phyloP scores from a whole-genome alignment of 92 coral and sea anemone species.

The Epizoanthus ramosus region DNA sequence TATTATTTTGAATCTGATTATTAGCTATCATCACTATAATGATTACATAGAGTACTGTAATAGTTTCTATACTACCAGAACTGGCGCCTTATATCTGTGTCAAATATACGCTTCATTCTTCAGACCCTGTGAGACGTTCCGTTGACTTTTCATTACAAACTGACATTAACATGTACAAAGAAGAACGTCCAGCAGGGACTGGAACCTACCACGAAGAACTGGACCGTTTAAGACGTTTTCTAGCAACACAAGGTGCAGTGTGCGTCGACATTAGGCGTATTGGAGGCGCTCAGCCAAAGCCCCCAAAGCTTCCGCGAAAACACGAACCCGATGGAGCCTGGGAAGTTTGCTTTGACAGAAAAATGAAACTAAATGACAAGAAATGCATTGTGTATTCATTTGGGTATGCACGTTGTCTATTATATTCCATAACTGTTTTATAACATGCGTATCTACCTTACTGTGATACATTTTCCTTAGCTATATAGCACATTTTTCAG shows the following conservation, averaged over 20 bases:
- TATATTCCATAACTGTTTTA: background rate
- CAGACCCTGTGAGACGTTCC: background rate
- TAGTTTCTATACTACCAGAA: too few species aligned
- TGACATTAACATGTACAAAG: slow-evolving; percentile 55
- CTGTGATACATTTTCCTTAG: background rate
- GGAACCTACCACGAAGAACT: slow-evolving; percentile 62
- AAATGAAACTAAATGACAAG: slow-evolving; percentile 53
- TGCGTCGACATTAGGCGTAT: slow-evolving; percentile 78
- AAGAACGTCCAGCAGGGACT: slow-evolving; percentile 66
- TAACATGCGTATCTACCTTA: background rate
- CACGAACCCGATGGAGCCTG: slow-evolving; percentile 92
- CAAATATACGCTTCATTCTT: too few species aligned
- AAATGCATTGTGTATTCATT: slow-evolving; percentile 84
- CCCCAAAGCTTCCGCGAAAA: slow-evolving; percentile 66
- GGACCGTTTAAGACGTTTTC: slow-evolving; percentile 64
- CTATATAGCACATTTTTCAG: background rate
- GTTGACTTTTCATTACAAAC: background rate
- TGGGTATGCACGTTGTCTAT: slow-evolving; percentile 63
- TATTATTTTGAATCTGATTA: too few species aligned
- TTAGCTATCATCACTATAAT: too few species aligned
- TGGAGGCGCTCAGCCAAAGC: slow-evolving; percentile 71
- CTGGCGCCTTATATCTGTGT: too few species aligned
- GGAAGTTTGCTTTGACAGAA: slow-evolving; percentile 89
- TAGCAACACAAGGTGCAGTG: slow-evolving; percentile 88
- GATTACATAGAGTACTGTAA: too few species aligned